Evolutionary conservation across 2,888 invertebrate species (phyloP), one percentile per base, ranked within the genome.

Genomic region (Leucoptera coffeella): DNA sequence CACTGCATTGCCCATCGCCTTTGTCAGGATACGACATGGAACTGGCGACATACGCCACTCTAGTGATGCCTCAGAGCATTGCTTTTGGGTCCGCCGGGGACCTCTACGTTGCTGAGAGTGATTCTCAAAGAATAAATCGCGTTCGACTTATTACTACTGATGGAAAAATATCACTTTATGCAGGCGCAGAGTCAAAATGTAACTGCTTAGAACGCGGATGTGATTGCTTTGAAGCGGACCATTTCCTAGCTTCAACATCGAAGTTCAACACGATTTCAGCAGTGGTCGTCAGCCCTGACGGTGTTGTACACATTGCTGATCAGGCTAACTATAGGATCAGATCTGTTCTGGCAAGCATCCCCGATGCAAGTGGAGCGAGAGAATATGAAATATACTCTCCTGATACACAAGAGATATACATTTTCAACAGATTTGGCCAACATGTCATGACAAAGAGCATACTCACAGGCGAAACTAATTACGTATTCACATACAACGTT

Each of bases 321-420:
- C 92, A 94, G 61, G 94, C 88, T 1, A 89, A 89, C 47, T 87
- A 89, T 42, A 77, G 91, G 40, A 87, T 91, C 27, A 74, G 91
- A 22, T 89, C 89, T 0, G 88, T 91, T 0, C 88, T 85, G 78
- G 87, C 90, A 0, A 88, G 88, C 41, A 89, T 91, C 32, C 91
- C 91, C 0, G 88, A 89, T 37, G 85, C 89, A 0, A 87, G 86
- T 40, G 77, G 80, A 1, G 77, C 85, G 0, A 72, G 90, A 23
- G 89, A 91, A 46, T 97, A 95, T 49, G 91, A 94, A 52, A 92
- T 99, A 30, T 90, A 89, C 43, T 91, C 93, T 1, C 90, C 95
- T 0, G 93, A 94, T 41, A 90, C 92, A 3, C 94, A 95, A 54
- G 96, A 96, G 54, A 85, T 91, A 32, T 93, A 92, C 43, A 81